Conservation (phyloP, 2,797 vertebrate genomes). For the Cheirogaleus major region DNA sequence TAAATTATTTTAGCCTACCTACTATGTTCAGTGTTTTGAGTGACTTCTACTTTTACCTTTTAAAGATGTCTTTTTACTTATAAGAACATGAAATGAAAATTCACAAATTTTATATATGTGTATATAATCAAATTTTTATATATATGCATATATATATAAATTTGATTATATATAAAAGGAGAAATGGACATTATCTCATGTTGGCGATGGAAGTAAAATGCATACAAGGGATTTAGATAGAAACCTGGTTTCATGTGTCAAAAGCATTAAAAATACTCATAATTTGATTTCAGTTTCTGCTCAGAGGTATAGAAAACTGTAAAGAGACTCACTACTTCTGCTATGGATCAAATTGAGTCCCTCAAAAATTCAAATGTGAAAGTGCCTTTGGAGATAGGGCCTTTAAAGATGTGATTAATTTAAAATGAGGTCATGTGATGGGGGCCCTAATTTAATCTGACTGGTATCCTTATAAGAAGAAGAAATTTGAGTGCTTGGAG, state of each 20-base stretch:
- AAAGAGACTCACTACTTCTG: not conserved
- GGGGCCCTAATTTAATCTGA: not conserved
- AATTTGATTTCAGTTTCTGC: not conserved
- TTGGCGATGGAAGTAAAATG: not conserved
- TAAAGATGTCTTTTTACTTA: not conserved
- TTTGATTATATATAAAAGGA: not conserved
- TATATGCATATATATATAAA: not conserved
- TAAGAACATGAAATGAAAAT: not conserved
- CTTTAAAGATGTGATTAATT: not conserved
- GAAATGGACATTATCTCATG: not conserved
- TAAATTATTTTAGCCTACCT: not conserved
- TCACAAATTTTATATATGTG: not conserved
- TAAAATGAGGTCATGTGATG: not conserved
- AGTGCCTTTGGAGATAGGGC: not conserved
- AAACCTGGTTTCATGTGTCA: not conserved
- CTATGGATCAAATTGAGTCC: not conserved
- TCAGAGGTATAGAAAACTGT: not conserved
- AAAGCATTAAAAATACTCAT: not conserved
- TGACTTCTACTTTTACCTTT: not conserved
- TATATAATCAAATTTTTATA: not conserved
- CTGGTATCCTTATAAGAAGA: not conserved
- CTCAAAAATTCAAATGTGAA: not conserved
- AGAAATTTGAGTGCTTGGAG: not conserved
- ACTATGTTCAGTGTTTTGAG: not conserved
- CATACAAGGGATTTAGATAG: not conserved